phyloP scores from a whole-genome alignment of 2,888 invertebrate species.

The Pandemis corylana region DNA sequence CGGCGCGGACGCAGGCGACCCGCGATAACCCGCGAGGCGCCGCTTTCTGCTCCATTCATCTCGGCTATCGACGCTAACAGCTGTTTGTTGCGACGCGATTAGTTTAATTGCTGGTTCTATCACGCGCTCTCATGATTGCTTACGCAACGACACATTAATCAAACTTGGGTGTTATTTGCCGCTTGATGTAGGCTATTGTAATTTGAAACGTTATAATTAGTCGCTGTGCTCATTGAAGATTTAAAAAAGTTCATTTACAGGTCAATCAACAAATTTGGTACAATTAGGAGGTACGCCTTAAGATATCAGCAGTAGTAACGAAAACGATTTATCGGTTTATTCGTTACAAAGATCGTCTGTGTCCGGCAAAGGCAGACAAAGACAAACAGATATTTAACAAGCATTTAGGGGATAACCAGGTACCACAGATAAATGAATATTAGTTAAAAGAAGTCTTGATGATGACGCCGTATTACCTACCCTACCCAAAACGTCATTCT shows the following conservation, averaged over 20 bases:
- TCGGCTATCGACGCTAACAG: constrained; percentile 47
- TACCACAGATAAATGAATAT: too few relatives aligned
- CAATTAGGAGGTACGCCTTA: too few relatives aligned
- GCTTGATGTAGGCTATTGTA: constrained; percentile 33
- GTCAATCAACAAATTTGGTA: background rate
- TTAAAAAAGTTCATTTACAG: background rate
- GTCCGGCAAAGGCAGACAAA: too few relatives aligned
- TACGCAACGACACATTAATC: constrained; percentile 46
- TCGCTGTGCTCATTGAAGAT: background rate
- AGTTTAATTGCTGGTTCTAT: constrained; percentile 67
- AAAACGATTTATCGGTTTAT: too few relatives aligned
- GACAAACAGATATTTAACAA: too few relatives aligned
- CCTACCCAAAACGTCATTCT: too few relatives aligned
- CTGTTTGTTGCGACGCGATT: constrained; percentile 73
- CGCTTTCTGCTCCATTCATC: constrained; percentile 51
- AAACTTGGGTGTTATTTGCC: constrained; percentile 39
- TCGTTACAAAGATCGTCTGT: too few relatives aligned
- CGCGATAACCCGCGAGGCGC: constrained; percentile 81
- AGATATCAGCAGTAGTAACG: too few relatives aligned
- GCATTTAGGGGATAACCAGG: too few relatives aligned
- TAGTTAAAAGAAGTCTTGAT: too few relatives aligned
- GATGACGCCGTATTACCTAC: too few relatives aligned
- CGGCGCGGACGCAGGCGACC: constrained; percentile 53
- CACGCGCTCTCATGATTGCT: constrained; percentile 57
- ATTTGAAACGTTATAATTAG: constrained; percentile 27